Conservation (phyloP, 2,888 invertebrate species). For the Schizaphis graminum region DNA sequence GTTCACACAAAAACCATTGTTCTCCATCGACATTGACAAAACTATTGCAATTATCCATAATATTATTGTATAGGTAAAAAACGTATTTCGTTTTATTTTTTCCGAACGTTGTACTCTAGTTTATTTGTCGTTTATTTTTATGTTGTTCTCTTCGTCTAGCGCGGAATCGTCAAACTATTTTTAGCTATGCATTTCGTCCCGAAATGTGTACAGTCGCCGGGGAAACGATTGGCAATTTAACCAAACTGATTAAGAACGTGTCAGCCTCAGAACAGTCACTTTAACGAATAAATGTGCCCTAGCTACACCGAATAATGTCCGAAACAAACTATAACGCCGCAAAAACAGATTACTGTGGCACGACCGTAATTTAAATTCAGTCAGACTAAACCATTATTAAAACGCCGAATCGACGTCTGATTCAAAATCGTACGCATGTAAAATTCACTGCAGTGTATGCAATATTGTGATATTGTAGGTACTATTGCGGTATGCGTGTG, state of each 20-base stretch:
- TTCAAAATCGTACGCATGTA: background rate
- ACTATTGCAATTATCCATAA: background rate
- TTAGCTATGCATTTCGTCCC: background rate
- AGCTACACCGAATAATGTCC: conserved; percentile 20
- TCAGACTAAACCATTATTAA: background rate
- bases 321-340: conserved; percentile 1
- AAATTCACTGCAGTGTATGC: background rate
- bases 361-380: conserved; percentile 41
- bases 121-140: background rate
- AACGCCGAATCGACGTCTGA: background rate
- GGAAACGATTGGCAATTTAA: conserved; percentile 1
- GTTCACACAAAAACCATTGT: background rate
- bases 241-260: conserved; percentile 51
- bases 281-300: conserved; percentile 1
- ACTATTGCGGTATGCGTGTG: background rate
- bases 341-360: conserved; percentile 19
- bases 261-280: conserved; percentile 17
- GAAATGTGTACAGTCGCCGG: conserved; percentile 15
- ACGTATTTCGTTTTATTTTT: background rate
- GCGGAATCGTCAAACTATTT: background rate
- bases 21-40: background rate
- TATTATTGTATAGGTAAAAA: background rate
- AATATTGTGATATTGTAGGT: background rate
- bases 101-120: background rate
- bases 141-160: background rate